Conservation (phyloP, 2,113 vertebrate genomes). For the Myotis davidii region DNA sequence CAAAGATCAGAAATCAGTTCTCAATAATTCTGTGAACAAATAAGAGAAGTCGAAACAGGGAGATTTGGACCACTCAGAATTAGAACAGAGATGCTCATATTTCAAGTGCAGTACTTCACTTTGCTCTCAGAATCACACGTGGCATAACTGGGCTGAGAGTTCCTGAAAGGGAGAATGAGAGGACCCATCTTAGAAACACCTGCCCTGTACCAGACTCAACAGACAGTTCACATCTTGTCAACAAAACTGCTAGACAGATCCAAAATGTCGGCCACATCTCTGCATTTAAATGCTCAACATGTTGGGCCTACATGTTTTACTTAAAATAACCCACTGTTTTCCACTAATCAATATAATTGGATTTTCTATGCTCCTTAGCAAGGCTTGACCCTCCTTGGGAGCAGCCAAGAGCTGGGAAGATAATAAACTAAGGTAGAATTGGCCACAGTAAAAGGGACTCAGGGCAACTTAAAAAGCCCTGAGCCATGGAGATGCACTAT, state of each 20-base stretch:
- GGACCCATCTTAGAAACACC: background rate
- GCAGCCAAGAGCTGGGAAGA: background rate
- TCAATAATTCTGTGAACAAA: background rate
- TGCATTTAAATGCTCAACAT: background rate
- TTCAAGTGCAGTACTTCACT: background rate
- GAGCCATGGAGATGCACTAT: accelerated
- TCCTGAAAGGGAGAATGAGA: background rate
- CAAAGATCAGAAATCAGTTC: background rate
- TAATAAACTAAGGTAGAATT: background rate
- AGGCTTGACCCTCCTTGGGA: background rate
- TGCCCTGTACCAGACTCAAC: background rate
- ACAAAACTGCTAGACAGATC: background rate
- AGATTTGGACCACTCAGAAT: no score
- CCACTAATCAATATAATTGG: background rate
- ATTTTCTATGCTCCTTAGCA: background rate
- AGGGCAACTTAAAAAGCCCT: background rate
- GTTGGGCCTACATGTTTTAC: background rate
- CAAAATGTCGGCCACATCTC: background rate
- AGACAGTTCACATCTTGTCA: background rate
- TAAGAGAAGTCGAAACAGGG: background rate
- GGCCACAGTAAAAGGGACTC: background rate
- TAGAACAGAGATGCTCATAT: background rate
- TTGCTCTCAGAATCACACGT: background rate
- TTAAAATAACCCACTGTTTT: background rate
- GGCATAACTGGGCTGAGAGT: accelerated